phyloP scores from a whole-genome alignment of 1,140 invertebrate species.

The Lepidurus arcticus region DNA sequence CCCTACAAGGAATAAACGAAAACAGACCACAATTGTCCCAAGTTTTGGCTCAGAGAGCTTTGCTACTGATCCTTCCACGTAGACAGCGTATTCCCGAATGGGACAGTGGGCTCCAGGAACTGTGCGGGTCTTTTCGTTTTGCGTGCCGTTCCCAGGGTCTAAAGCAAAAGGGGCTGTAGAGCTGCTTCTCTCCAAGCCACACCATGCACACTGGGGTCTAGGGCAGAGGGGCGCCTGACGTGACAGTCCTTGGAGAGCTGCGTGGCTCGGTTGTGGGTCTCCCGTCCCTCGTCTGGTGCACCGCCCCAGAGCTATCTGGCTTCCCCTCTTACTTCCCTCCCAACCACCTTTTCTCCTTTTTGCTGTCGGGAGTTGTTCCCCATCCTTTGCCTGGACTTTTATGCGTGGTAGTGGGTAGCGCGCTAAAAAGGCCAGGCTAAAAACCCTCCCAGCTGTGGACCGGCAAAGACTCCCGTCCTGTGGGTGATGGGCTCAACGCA shows the following conservation, averaged over 20 bases:
- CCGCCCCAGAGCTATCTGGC: constrained; percentile 4
- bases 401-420: not conserved
- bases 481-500: constrained; percentile 13
- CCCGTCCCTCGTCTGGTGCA: not conserved
- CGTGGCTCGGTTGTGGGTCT: constrained; percentile 17
- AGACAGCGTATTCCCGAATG: constrained; percentile 21
- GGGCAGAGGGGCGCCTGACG: constrained; percentile 12
- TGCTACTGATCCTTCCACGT: not conserved
- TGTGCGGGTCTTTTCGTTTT: not conserved
- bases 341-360: constrained; percentile 14
- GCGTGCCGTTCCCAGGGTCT: not conserved
- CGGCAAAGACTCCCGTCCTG: not conserved
- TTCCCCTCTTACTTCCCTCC: not conserved
- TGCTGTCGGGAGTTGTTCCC: not conserved
- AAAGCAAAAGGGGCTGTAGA: not conserved
- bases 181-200: constrained; percentile 2
- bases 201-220: constrained; percentile 17
- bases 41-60: too few relatives aligned
- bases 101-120: not conserved
- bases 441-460: not conserved
- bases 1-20: too few relatives aligned
- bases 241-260: constrained; percentile 20
- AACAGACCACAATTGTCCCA: too few relatives aligned
- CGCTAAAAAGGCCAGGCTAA: not conserved
- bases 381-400: not conserved